These are phyloP conservation scores for Pomatostomus ruficeps DNA, from an alignment of 2,113 vertebrate species.

Conservation along the genomic window DNA sequence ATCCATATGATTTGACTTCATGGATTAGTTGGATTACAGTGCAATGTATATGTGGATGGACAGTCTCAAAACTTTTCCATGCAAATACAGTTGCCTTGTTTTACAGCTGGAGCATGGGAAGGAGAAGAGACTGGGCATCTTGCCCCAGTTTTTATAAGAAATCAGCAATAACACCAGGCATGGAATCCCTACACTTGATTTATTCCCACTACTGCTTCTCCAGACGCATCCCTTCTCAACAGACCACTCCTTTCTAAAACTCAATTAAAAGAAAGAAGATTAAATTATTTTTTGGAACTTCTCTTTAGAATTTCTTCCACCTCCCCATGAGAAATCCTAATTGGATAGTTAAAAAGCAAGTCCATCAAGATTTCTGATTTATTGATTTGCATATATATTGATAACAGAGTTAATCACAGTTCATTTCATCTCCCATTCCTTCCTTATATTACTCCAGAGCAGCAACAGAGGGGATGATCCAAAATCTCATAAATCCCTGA, in stretches of 20 bases:
- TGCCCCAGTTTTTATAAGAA: background rate
- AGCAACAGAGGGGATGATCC: background rate
- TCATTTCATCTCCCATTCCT: background rate
- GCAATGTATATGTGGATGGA: background rate
- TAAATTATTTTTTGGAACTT: background rate
- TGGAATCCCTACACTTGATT: background rate
- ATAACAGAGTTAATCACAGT: background rate
- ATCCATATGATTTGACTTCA: background rate
- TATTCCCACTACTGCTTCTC: background rate
- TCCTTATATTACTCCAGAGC: background rate
- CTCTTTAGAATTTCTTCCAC: background rate
- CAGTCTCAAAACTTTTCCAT: background rate
- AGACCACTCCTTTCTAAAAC: background rate
- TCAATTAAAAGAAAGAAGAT: background rate
- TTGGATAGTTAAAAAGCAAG: background rate
- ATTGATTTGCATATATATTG: background rate
- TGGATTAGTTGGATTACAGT: background rate
- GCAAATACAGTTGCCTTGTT: background rate
- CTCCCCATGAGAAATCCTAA: background rate
- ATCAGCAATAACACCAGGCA: background rate
- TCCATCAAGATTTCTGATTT: background rate
- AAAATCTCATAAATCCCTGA: background rate
- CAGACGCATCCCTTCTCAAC: background rate
- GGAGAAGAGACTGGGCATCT: background rate
- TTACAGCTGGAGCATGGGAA: background rate